These are phyloP conservation scores for Anodontia alba DNA, from an alignment of 2,888 invertebrate genomes.

Conservation along the genomic window DNA sequence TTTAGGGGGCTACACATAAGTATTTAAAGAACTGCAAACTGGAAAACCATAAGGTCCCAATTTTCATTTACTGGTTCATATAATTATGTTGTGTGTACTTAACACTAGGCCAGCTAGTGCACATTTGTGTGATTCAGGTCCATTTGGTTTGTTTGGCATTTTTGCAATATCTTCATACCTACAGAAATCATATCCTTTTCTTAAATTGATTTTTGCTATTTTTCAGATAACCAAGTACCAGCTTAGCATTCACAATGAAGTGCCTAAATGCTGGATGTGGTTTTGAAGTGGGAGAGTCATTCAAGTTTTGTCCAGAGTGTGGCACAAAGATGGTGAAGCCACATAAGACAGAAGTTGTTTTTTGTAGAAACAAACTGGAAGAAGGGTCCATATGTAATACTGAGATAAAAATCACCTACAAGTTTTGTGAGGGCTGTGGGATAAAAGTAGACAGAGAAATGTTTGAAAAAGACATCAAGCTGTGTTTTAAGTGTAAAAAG, in stretches of 20 bases:
- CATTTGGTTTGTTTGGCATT: no score
- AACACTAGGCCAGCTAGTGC: no score
- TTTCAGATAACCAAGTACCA: no score
- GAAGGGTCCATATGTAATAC: slow-evolving; percentile 35
- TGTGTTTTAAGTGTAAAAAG: slow-evolving; percentile 17
- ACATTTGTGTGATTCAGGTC: no score
- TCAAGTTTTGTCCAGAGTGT: slow-evolving; percentile 46
- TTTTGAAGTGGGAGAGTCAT: neutral
- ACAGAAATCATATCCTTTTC: no score
- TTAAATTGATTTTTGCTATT: no score
- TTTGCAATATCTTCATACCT: no score
- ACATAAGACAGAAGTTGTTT: slow-evolving; percentile 19
- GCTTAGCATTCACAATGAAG: slow-evolving; percentile 27
- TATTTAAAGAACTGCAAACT: no score
- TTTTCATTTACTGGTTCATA: no score
- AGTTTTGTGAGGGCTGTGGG: slow-evolving; percentile 45
- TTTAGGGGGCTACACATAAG: no score
- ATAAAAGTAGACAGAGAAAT: slow-evolving; percentile 29
- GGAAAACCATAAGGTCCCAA: no score
- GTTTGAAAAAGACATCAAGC: neutral
- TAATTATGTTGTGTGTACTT: no score
- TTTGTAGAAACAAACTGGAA: slow-evolving; percentile 28
- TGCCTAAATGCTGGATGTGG: slow-evolving; percentile 32
- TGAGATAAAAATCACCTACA: slow-evolving; percentile 19
- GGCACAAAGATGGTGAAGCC: slow-evolving; percentile 27